These are phyloP conservation scores for Carassius auratus DNA, from an alignment of 2,113 vertebrate species.

Conservation along the genomic window DNA sequence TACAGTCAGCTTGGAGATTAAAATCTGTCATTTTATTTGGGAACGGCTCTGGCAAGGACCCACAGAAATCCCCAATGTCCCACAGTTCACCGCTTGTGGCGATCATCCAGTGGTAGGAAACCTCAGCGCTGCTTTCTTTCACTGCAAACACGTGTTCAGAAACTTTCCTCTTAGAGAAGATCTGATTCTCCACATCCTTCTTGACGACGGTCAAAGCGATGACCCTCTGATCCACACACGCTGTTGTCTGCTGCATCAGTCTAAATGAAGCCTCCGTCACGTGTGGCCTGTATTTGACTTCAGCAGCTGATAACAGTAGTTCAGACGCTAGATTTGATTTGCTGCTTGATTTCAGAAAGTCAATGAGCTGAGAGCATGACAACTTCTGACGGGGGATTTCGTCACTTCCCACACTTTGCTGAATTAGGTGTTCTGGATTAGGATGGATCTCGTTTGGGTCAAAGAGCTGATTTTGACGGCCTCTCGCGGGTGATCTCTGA, in stretches of 20 bases:
- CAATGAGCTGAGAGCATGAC: conserved; percentile 71
- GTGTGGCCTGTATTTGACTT: not conserved
- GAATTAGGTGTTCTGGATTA: not conserved
- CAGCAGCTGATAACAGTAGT: not conserved
- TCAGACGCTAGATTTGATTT: not conserved
- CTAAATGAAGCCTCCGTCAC: not conserved
- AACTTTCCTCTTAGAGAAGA: not conserved
- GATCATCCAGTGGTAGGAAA: conserved; percentile 68
- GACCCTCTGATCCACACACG: conserved; percentile 22
- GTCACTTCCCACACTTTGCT: not conserved
- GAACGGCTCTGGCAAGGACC: not conserved
- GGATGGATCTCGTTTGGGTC: not conserved
- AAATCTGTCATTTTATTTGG: not conserved
- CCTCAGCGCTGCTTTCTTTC: conserved; percentile 56
- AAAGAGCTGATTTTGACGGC: not conserved
- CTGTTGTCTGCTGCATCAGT: conserved; percentile 31
- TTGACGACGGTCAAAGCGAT: not conserved
- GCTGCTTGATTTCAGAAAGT: conserved; percentile 64
- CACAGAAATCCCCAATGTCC: conserved; percentile 67
- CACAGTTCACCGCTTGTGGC: conserved; percentile 73
- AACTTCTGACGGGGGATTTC: conserved; percentile 66
- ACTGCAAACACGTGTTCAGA: conserved; percentile 65
- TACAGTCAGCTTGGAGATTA: not conserved
- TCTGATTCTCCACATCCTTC: not conserved
- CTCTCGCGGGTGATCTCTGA: not conserved